phyloP scores from a whole-genome alignment of 2,113 vertebrate genomes.

The Alethe castanea region DNA sequence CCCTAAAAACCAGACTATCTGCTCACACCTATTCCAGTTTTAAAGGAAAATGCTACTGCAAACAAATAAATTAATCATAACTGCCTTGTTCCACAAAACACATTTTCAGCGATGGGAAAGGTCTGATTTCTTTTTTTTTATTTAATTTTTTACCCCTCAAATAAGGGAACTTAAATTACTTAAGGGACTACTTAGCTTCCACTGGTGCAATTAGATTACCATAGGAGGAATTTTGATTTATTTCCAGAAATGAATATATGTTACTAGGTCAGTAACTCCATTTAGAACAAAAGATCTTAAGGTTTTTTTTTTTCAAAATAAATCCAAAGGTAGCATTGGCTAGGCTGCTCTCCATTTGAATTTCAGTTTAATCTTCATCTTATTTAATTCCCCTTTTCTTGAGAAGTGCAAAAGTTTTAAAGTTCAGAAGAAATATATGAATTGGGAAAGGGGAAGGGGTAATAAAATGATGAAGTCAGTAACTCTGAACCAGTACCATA shows the following conservation, averaged over 20 bases:
- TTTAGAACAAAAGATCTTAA: constrained; percentile 42
- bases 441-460: neutral
- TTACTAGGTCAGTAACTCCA: constrained; percentile 55
- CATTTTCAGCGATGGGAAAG: neutral
- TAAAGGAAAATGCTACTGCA: neutral
- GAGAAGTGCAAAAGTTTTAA: neutral
- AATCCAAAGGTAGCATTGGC: neutral
- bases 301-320: neutral
- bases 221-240: constrained; percentile 60
- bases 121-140: neutral
- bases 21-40: neutral
- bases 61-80: constrained; percentile 49
- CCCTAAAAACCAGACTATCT: neutral
- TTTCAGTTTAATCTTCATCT: neutral
- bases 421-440: neutral
- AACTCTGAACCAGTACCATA: neutral
- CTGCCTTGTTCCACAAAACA: constrained; percentile 40
- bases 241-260: constrained; percentile 52
- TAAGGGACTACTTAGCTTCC: constrained; percentile 64
- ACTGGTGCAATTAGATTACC: constrained; percentile 61
- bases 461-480: neutral
- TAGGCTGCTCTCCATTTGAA: neutral
- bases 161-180: constrained; percentile 68
- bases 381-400: neutral
- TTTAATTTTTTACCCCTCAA: neutral